Conservation (phyloP, 2,113 vertebrate species). For the Psettodes erumei region DNA sequence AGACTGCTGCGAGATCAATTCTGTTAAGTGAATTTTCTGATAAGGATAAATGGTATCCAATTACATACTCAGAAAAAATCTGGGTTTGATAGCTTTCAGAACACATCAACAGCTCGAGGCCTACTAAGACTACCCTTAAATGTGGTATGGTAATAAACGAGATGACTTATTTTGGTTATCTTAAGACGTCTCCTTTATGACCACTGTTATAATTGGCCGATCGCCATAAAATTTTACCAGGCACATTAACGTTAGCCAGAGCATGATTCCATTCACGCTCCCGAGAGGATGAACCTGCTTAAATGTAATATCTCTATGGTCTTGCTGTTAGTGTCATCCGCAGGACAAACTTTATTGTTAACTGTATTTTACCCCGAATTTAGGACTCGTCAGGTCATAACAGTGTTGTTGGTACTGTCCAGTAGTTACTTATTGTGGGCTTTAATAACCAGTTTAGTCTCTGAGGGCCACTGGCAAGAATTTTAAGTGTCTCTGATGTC, state of each 20-base stretch:
- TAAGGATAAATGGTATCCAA: constrained; percentile 34
- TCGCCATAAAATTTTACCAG: not conserved
- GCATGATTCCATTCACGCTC: not conserved
- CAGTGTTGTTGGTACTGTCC: not conserved
- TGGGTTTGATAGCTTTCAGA: constrained; percentile 13
- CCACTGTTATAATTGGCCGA: not conserved
- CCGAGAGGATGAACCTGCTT: not conserved
- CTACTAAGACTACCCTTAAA: not conserved
- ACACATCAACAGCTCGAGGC: not conserved
- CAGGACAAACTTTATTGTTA: not conserved
- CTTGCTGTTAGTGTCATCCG: not conserved
- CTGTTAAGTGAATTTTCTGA: constrained; percentile 35
- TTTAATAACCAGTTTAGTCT: not conserved
- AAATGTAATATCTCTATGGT: not conserved
- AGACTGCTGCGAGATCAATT: constrained; percentile 25
- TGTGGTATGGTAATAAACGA: not conserved
- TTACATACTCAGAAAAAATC: constrained; percentile 10
- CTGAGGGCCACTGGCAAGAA: not conserved
- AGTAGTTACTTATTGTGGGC: not conserved
- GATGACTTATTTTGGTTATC: not conserved
- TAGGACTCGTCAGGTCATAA: not conserved
- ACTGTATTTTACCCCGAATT: not conserved
- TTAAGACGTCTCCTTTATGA: not conserved
- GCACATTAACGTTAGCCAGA: not conserved
- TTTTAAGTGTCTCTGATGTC: constrained; percentile 6